These are phyloP conservation scores for Bombylius major DNA, from an alignment of 2,888 invertebrate species.

Conservation along the genomic window DNA sequence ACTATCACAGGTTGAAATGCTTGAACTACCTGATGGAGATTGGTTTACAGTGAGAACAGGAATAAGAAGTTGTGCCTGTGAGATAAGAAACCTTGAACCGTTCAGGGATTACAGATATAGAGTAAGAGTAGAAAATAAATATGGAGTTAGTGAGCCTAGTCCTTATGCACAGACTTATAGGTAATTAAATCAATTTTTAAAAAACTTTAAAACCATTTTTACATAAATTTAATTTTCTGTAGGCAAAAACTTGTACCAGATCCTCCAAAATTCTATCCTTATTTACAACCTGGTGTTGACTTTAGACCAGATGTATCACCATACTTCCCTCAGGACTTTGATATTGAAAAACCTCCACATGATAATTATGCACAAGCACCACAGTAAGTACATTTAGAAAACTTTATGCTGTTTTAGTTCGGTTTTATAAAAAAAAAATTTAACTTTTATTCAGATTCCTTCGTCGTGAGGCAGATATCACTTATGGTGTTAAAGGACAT, in stretches of 20 bases:
- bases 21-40: conserved; percentile 80
- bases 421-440: not conserved
- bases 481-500: conserved; percentile 87
- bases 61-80: conserved; percentile 78
- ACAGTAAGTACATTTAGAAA: conserved; percentile 27
- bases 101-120: conserved; percentile 92
- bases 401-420: not conserved
- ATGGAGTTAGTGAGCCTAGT: conserved; percentile 92
- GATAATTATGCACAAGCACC: conserved; percentile 75
- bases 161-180: conserved; percentile 71
- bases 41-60: conserved; percentile 83
- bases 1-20: conserved; percentile 62
- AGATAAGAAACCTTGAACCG: conserved; percentile 79
- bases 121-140: conserved; percentile 90
- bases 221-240: not conserved
- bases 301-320: conserved; percentile 75
- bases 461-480: conserved; percentile 70
- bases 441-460: conserved; percentile 47
- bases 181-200: conserved; percentile 14
- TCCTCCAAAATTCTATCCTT: conserved; percentile 65
- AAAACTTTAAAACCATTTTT: not conserved
- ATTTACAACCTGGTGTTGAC: conserved; percentile 65
- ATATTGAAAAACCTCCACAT: conserved; percentile 75
- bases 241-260: conserved; percentile 67
- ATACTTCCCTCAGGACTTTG: conserved; percentile 85